Base-by-base conservation (phyloP, 2,113 vertebrate species). In the Toxotes chatareus region DNA sequence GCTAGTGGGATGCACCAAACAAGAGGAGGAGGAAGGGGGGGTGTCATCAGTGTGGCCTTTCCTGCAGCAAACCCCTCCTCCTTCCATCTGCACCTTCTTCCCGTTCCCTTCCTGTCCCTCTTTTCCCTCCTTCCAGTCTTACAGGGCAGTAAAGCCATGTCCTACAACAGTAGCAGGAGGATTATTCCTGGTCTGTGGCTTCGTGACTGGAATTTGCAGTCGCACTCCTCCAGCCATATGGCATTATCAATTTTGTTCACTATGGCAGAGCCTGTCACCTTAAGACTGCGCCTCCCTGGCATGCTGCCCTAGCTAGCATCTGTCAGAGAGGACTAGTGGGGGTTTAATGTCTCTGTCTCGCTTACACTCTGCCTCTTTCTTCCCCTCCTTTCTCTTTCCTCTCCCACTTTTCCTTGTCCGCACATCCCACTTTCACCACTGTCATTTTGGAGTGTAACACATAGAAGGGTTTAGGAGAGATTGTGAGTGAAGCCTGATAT, bases 211-310 rank as follows among this genome's bases (percentile, higher is more conserved):
- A 93, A 91, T 92, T 60, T 65, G 67, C 74, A 62, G 57, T 72
- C 63, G 49, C 81, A 86, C 82, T 81, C 70, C 61, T 86, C 76
- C 46, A 42, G 81, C 90, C 93, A 90, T 87, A 89, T 93, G 91
- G 88, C 81, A 76, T 88, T 86, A 93, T 94, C 87, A 89, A 69
- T 93, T 93, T 81, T 84, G 81, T 80, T 86, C 83, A 85, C 90
- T 63, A 60, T 87, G 80, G 86, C 85, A 64, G 85, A 84, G 76
- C 64, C 88, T 91, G 93, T 93, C 93, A 94, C 91, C 90, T 94
- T 88, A 94, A 94, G 85, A 92, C 85, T 84, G 81, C 21, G 36
- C 84, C 77, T 86, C 84, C 86, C 80, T 93, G 93, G 89, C 91
- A 91, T 46, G 42, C 69, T 31, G 86, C 88, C 90, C 63, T 13